A percentile compares a stretch with the other conserved stretches of the same genome.
These are phyloP conservation scores for Tetranychus cinnabarinus DNA, from an alignment of 1,140 invertebrate genomes.

Conservation along the genomic window DNA sequence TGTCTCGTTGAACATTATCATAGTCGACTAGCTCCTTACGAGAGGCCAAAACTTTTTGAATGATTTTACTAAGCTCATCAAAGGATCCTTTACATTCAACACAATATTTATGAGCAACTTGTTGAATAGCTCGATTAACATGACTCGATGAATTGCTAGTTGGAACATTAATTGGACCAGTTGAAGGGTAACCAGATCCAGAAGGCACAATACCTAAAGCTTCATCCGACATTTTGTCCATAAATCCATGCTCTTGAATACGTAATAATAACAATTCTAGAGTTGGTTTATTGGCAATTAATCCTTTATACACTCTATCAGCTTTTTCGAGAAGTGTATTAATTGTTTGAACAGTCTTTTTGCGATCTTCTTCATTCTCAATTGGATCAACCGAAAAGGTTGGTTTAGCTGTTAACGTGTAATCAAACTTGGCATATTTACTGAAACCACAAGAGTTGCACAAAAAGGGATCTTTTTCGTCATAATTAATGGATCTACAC, in stretches of 20 bases:
- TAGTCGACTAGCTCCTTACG: constrained; percentile 73
- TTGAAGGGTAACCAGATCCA: neutral
- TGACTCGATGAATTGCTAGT: constrained; percentile 22
- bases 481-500: constrained; percentile 78
- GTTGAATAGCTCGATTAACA: constrained; percentile 30
- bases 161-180: neutral
- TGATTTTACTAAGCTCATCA: constrained; percentile 85
- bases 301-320: constrained; percentile 70
- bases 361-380: constrained; percentile 84
- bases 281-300: constrained; percentile 60
- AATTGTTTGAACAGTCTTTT: constrained; percentile 74
- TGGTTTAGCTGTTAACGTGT: constrained; percentile 56
- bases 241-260: constrained; percentile 41
- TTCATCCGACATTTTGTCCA: constrained; percentile 37
- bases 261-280: constrained; percentile 56
- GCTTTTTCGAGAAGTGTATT: constrained; percentile 76
- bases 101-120: constrained; percentile 69
- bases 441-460: constrained; percentile 97
- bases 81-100: constrained; percentile 80
- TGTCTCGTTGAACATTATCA: constrained; percentile 49
- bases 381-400: constrained; percentile 91
- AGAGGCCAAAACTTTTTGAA: constrained; percentile 64
- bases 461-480: constrained; percentile 94
- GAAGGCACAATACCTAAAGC: constrained; percentile 12
- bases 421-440: constrained; percentile 99